phyloP scores from a whole-genome alignment of 1,140 invertebrate species.

The Nasonia longicornis region DNA sequence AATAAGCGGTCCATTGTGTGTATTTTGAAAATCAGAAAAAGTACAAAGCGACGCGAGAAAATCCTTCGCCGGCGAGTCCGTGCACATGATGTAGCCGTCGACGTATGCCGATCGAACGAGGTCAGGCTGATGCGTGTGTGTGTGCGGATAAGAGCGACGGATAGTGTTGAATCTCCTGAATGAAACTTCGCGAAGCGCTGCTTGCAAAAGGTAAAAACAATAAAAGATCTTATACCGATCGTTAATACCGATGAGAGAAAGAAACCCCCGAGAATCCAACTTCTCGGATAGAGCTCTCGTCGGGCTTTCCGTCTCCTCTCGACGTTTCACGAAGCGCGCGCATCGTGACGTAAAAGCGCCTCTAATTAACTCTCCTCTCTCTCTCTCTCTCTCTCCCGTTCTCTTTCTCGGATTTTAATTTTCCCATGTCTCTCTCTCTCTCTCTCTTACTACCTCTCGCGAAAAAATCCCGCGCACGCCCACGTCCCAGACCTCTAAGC shows the following conservation, averaged over 20 bases:
- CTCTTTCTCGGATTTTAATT: slow-evolving; percentile 30
- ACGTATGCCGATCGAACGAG: slow-evolving; percentile 10
- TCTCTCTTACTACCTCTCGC: slow-evolving; percentile 41
- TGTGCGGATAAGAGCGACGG: not conserved
- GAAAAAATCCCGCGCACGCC: slow-evolving; percentile 53
- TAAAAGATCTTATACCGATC: not conserved
- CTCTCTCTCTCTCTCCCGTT: slow-evolving; percentile 38
- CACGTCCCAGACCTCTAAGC: not conserved
- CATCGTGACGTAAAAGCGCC: slow-evolving; percentile 46
- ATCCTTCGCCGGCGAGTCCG: not conserved
- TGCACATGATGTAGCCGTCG: not conserved
- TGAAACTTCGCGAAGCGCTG: too few species aligned
- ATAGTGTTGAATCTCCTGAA: not conserved
- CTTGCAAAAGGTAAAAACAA: too few species aligned
- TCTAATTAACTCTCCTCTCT: slow-evolving; percentile 51
- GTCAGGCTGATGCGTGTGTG: not conserved
- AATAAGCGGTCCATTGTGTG: not conserved
- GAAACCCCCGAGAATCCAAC: not conserved
- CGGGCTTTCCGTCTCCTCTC: slow-evolving; percentile 31
- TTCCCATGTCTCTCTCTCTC: slow-evolving; percentile 42
- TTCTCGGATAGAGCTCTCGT: not conserved
- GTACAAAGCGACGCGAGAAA: not conserved
- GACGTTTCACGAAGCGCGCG: slow-evolving; percentile 26
- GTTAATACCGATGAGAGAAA: not conserved
- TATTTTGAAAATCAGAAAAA: slow-evolving; percentile 5